Evolutionary conservation across 2,797 vertebrate genomes (phyloP).

Genomic region (Sebastolobus altivelis): DNA sequence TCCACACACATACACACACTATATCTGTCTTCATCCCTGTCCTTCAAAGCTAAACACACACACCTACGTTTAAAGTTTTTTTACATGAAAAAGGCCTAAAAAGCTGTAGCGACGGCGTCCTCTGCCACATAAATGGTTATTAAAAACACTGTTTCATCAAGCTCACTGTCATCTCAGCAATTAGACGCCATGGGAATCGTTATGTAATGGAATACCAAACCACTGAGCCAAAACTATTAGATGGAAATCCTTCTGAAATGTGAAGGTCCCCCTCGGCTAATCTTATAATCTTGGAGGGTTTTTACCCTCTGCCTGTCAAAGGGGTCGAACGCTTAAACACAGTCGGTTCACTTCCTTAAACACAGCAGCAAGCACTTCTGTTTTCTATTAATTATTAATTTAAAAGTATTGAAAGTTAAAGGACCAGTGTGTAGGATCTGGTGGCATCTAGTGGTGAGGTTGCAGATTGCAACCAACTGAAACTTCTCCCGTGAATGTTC

Average conservation of each 20-base stretch:
- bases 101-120: neutral
- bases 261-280: conserved; percentile 52
- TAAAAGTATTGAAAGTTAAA: too few species aligned
- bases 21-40: too few species aligned
- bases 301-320: conserved; percentile 50
- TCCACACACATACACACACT: neutral
- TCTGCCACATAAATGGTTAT: neutral
- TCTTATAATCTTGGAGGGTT: conserved; percentile 61
- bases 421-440: too few species aligned
- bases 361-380: neutral
- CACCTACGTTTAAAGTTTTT: neutral
- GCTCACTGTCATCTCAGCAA: conserved; percentile 22
- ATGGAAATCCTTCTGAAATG: conserved; percentile 62
- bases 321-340: conserved; percentile 16
- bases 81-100: neutral
- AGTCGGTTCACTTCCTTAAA: neutral
- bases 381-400: too few species aligned
- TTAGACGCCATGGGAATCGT: conserved; percentile 29
- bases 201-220: conserved; percentile 33
- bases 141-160: conserved; percentile 5
- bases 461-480: too few species aligned
- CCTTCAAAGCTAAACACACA: neutral
- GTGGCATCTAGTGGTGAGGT: too few species aligned
- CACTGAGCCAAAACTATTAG: conserved; percentile 32
- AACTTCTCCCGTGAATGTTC: too few species aligned